Evolutionary conservation across 2,888 invertebrate species (phyloP), one percentile per base, ranked within the genome.

Genomic region (Diarsia mendica): DNA sequence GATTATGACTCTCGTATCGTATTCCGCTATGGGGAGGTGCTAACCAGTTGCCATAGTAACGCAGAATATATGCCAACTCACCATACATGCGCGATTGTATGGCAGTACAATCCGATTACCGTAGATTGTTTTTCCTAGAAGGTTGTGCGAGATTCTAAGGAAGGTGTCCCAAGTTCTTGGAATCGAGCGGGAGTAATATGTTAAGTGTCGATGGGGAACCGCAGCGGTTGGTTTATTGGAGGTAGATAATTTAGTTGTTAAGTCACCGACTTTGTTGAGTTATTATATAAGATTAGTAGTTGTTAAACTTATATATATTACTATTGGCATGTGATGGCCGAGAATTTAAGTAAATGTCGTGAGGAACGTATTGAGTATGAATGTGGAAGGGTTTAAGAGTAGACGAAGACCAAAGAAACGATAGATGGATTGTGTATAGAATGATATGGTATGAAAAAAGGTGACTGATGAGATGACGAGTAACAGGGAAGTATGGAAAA

Each of bases 101-200:
- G 85, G 88, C 77, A 75, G 79, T 85, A 83, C 83, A 92, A 91
- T 91, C 88, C 90, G 90, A 91, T 92, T 93, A 91, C 87, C 77
- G 87, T 85, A 90, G 88, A 91, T 91, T 91, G 90, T 92, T 93
- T 92, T 90, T 90, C 87, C 84, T 88, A 83, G 86, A 65, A 84
- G 73, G 72, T 80, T 81, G 75, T 83, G 83, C 53, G 77, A 67
- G 74, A 81, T 81, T 80, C 68, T 80, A 49, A 51, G 55, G 55
- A 51, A 70, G 55, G 66, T 79, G 86, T 86, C 48, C 23, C 70
- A 87, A 84, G 80, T 76, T 55, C 63, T 70, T n/a, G 63, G 71
- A 65, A 72, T 46, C 15, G 23, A 65, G 75, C 73, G 73, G 28
- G 11, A 33, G 23, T 33, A 33, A 58, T 63, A 65, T 61, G 8